Evolutionary conservation across 2,797 vertebrate genomes (phyloP), one percentile per base, ranked within the genome.

Genomic region (Rhyacichthys aspro): DNA sequence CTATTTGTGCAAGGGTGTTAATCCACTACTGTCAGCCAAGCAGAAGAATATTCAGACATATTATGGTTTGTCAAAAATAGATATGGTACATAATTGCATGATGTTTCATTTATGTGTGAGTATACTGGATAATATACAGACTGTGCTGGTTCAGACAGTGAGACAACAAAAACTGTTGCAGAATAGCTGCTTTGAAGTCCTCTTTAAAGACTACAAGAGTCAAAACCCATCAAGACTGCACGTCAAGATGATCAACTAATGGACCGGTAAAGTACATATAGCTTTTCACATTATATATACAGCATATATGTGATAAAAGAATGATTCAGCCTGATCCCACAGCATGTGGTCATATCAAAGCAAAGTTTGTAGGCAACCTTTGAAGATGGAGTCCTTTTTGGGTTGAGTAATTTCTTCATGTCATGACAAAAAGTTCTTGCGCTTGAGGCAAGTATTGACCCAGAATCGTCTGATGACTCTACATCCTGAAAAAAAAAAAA

Each of bases 381-480:
- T 43, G 39, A 74, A 47, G 16, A 59, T 11, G 55, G 23, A 72
- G 53, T 15, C 12, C 49, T 38, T 54, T 66, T 75, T 60, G 48
- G 47, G 48, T 55, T 52, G 17, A 64, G 55, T 7, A 34, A 12
- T 70, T 73, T 63, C 69, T 64, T 58, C 55, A 43, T 32, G 47
- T 70, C 53, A 74, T 82, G 70, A 81, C 76, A 64, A 69, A 70
- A 67, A 77, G 62, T 32, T 66, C 59, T 33, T 43, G 28, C 0
- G 41, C 64, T 72, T 10, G 9, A 79, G 67, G 74, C 66, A 11
- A 70, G 53, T 58, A 63, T 71, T 81, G 84, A 80, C 70, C 70
- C 67, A 79, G 72, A 84, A 79, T 81, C 68, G 69, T 73, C 47
- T 52, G 48, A 67, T 67, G 58, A 74, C 65, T 72, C 17, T 64